Conservation (phyloP, 2,113 vertebrate species). For the Parus major region DNA sequence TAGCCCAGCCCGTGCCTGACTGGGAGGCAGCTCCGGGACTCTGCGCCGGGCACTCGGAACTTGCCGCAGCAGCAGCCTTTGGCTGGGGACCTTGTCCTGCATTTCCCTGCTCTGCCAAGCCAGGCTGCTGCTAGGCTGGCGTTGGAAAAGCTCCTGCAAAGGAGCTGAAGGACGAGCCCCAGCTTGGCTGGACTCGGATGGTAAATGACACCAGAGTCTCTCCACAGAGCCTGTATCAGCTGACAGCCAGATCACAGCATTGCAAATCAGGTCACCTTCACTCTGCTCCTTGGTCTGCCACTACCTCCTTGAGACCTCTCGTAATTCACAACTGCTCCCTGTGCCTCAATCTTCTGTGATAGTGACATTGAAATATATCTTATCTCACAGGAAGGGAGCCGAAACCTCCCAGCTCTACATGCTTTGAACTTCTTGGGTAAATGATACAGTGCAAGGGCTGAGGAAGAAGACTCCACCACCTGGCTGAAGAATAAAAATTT, state of each 20-base stretch:
- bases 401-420: not conserved
- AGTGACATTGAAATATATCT: not conserved
- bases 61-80: constrained; percentile 27
- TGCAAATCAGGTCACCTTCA: not conserved
- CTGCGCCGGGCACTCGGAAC: not conserved
- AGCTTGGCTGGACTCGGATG: not conserved
- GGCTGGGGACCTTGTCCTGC: constrained; percentile 16
- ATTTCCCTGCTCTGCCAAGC: not conserved
- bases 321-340: not conserved
- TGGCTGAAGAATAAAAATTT: not conserved
- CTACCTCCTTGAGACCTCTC: not conserved
- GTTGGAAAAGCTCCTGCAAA: not conserved
- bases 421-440: not conserved
- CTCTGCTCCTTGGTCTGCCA: not conserved
- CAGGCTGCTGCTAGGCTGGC: not conserved
- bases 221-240: not conserved
- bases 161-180: not conserved
- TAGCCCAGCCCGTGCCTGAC: constrained; percentile 2
- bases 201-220: not conserved
- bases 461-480: not conserved
- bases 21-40: not conserved
- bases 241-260: not conserved
- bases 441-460: not conserved
- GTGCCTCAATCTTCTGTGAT: not conserved
- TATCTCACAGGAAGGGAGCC: not conserved